These are phyloP conservation scores for Hylaea fasciaria DNA, from an alignment of 2,888 invertebrate genomes.

Conservation along the genomic window DNA sequence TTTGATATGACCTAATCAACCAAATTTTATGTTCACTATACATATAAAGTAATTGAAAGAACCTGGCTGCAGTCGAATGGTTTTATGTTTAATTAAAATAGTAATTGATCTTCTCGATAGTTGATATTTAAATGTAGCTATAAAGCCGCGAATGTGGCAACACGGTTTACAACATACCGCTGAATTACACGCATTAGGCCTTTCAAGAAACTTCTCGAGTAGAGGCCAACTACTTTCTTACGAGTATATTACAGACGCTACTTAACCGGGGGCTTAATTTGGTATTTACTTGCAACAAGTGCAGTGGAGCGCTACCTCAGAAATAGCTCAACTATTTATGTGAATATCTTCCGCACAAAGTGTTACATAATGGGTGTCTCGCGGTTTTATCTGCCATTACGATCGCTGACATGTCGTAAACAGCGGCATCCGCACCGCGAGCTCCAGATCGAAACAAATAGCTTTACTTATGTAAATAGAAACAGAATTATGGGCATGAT, in stretches of 20 bases:
- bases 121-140: constrained; percentile 9
- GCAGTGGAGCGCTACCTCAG: constrained; percentile 7
- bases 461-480: constrained; percentile 55
- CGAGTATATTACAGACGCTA: constrained; percentile 7
- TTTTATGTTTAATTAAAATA: constrained; percentile 7
- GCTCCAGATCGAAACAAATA: constrained; percentile 40
- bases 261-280: constrained; percentile 1
- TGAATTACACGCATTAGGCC: constrained; percentile 5
- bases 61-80: neutral
- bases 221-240: neutral
- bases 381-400: constrained; percentile 52
- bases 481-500: constrained; percentile 49
- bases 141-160: constrained; percentile 7
- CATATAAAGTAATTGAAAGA: constrained; percentile 3
- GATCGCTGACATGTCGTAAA: constrained; percentile 55
- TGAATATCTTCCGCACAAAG: constrained; percentile 55
- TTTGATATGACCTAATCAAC: neutral
- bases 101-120: constrained; percentile 6
- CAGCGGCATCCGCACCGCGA: constrained; percentile 43
- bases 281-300: constrained; percentile 7
- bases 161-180: constrained; percentile 7
- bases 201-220: constrained; percentile 10
- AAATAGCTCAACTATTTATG: constrained; percentile 36
- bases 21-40: neutral
- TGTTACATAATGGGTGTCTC: constrained; percentile 54